These are phyloP conservation scores for Picathartes gymnocephalus DNA, from an alignment of 2,113 vertebrate species.

Conservation along the genomic window DNA sequence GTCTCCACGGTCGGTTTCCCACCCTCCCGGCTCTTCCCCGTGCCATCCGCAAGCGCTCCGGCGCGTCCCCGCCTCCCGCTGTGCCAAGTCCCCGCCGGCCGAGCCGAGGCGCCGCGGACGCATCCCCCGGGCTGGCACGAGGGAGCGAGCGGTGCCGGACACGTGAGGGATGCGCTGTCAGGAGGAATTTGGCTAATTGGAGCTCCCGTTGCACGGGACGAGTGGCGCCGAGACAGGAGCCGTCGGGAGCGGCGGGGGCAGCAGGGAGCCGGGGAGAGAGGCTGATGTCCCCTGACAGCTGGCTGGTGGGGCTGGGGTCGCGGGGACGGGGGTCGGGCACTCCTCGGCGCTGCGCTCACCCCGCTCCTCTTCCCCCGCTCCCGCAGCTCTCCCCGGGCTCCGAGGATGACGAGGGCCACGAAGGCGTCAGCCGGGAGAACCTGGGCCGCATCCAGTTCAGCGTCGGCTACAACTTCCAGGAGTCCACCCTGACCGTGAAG, in stretches of 20 bases:
- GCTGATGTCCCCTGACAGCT: constrained; percentile 29
- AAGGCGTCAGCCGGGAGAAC: constrained; percentile 89
- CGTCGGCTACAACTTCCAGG: constrained; percentile 98
- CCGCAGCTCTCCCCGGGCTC: constrained; percentile 91
- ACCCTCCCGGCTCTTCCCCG: background rate
- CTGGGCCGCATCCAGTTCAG: constrained; percentile 98
- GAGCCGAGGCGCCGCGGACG: accelerated
- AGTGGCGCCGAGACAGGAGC: background rate
- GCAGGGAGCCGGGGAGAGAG: background rate
- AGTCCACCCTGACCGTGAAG: constrained; percentile 97
- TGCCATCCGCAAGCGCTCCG: accelerated
- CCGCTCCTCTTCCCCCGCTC: accelerated
- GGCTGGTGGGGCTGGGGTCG: background rate
- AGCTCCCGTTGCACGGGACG: background rate
- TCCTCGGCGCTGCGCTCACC: accelerated
- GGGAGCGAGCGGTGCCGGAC: background rate
- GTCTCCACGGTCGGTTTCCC: accelerated
- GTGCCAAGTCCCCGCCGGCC: background rate
- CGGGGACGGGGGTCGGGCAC: accelerated
- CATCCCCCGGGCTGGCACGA: background rate
- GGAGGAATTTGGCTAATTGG: constrained; percentile 46
- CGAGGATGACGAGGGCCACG: constrained; percentile 90
- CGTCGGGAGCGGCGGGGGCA: background rate
- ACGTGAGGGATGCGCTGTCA: background rate
- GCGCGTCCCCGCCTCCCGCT: background rate